phyloP scores from a whole-genome alignment of 2,113 vertebrate genomes.

The Artemisiospiza belli region DNA sequence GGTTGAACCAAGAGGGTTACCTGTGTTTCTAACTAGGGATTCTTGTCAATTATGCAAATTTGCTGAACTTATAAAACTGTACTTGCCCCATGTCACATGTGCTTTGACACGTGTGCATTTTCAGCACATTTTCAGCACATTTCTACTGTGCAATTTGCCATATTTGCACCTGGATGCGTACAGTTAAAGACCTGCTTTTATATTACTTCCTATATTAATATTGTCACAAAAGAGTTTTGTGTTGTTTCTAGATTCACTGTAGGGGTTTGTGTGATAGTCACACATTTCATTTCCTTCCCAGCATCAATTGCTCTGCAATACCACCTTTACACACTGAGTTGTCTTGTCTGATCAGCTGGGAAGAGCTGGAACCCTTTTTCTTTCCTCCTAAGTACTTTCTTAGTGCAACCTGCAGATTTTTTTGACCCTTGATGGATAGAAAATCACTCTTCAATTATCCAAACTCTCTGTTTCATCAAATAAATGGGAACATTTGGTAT shows the following conservation, averaged over 20 bases:
- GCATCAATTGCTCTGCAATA: background rate
- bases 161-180: background rate
- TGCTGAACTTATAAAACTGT: background rate
- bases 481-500: background rate
- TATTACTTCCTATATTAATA: background rate
- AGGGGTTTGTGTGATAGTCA: background rate
- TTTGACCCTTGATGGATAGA: background rate
- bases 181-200: background rate
- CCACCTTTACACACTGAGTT: background rate
- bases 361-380: background rate
- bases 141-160: fast-evolving
- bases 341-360: background rate
- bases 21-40: background rate
- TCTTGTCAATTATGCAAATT: background rate
- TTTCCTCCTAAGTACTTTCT: background rate
- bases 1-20: background rate
- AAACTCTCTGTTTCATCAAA: background rate
- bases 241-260: background rate
- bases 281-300: background rate
- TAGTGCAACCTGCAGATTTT: background rate
- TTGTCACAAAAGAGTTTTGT: background rate
- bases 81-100: too few species aligned
- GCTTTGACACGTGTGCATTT: fast-evolving
- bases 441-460: background rate
- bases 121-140: fast-evolving